Base-by-base conservation (phyloP, 2,797 vertebrate species). In the Hozukius guyotensis region DNA sequence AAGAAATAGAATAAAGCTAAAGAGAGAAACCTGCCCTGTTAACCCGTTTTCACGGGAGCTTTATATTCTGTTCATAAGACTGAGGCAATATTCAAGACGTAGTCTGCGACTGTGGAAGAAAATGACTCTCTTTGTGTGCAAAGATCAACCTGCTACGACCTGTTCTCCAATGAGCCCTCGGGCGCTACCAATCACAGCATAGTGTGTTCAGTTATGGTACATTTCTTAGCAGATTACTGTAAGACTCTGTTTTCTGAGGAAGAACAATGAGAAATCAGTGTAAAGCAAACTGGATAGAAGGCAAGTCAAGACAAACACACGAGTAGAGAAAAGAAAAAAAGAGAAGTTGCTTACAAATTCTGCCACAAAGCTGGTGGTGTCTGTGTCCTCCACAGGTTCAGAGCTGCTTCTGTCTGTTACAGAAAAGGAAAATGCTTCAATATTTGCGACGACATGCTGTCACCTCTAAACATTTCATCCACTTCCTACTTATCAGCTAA, bases 311-410 rank as follows among this genome's bases (percentile, higher is more conserved):
- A 61, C 74, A 77, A 52, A 81, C 61, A 80, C 60, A 71, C 1
- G 1, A 10, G 13, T 29, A 24, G 25, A 31, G 24, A 3, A 27
- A 38, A 34, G 13, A 71, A 22, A 68, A 10, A 73, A 62, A 67
- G 20, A 75, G 65, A 61, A 69, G 8, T 27, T 55, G 14, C 84
- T 94, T 94, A 99, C 98, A 95, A 95, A 92, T 86, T 96, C 91
- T 88, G 96, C 94, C 31, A 97, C 94, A 32, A 98, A 95, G 88
- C 96, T 97, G 92, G 97, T 99, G 22, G 98, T 97, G 91, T 99
- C 98, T 0, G 96, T 98, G 91, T 99, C 98, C 89, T 99, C 98
- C 89, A 99, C 98, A 0, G 98, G 98, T 78, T 97, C 97, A 81
- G 97, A 97, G 77, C 86, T 80, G 87, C 81, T 93, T 89, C 93